Base-by-base conservation (phyloP, 2,113 vertebrate genomes). In the Laticauda laticaudata region DNA sequence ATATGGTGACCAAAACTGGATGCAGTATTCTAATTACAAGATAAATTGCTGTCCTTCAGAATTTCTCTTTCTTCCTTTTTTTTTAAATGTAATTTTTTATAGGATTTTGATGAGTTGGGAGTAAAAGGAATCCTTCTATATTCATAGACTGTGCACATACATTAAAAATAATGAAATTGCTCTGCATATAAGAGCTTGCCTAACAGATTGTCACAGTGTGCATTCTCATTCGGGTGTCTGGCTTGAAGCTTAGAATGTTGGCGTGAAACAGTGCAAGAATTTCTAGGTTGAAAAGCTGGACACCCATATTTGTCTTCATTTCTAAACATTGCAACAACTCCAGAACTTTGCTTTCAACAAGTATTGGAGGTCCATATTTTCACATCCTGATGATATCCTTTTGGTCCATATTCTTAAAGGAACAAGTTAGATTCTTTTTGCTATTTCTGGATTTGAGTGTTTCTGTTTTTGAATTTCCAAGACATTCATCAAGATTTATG, bases 171-270 rank as follows among this genome's bases (percentile, higher is more conserved):
- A 97, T 97, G 96, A 97, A 98, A 96, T 93, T 95, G 89, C 95
- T 96, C 93, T 96, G 91, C 94, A 92, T 95, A 96, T 59, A 97
- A 95, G 94, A 96, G 95, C 96, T 98, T 97, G 97, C 92, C 93
- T 92, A 96, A 96, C 97, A 97, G 97, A 97, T 97, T 97, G 97
- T 96, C 97, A 95, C 98, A 98, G 97, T 96, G 92, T 97, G 98
- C 1, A 90, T 86, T 90, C 97, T 98, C 96, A 97, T 98, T 98
- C 97, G 95, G 94, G 94, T 95, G 92, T 95, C 96, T 61, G 97
- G 94, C 95, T 97, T 96, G 96, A 97, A 97, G 93, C 93, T 96
- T 95, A 94, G 92, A 97, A 90, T 93, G 93, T 96, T 96, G 95
- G 91, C 93, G 95, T 95, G 93, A 96, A 95, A 92, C 95, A 96